Percentiles rank a stretch among this genome's conserved stretches.
These are phyloP conservation scores for Tiphia femorata DNA, from an alignment of 2,888 invertebrate species.

Conservation along the genomic window DNA sequence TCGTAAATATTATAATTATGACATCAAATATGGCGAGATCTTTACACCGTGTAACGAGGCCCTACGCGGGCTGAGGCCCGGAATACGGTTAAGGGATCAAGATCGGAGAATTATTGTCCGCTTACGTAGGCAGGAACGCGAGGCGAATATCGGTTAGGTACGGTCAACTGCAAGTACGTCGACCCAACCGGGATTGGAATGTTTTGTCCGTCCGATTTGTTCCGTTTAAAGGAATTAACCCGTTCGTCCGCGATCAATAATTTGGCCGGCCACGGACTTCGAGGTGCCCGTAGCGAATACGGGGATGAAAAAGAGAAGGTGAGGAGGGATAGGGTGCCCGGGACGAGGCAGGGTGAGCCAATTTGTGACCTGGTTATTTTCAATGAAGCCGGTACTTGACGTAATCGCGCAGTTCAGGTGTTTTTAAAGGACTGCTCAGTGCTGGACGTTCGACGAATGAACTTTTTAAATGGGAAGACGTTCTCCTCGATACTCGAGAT, in stretches of 20 bases:
- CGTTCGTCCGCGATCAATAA: constrained; percentile 45
- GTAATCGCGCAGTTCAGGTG: constrained; percentile 51
- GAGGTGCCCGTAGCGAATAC: constrained; percentile 19
- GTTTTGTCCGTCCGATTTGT: constrained; percentile 49
- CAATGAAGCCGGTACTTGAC: constrained; percentile 51
- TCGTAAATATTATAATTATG: constrained; percentile 56
- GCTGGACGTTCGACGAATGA: too few species aligned
- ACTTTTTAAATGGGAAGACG: too few species aligned
- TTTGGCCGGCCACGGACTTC: constrained; percentile 40
- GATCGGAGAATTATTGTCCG: constrained; percentile 36
- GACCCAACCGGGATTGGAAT: constrained; percentile 31
- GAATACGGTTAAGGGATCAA: constrained; percentile 30
- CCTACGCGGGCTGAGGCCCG: constrained; percentile 25
- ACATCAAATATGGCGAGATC: constrained; percentile 53
- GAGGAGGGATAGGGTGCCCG: background rate
- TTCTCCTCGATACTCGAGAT: too few species aligned
- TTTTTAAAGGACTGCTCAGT: constrained; percentile 55
- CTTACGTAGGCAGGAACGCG: too few species aligned
- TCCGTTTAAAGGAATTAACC: constrained; percentile 48
- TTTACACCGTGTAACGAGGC: constrained; percentile 49
- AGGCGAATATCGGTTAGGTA: too few species aligned
- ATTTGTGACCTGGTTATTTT: constrained; percentile 57
- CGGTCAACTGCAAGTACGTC: constrained; percentile 13
- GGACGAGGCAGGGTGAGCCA: constrained; percentile 34
- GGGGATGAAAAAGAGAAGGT: constrained; percentile 10